phyloP scores from a whole-genome alignment of 2,113 vertebrate species.

The Microcebus tavaratra region DNA sequence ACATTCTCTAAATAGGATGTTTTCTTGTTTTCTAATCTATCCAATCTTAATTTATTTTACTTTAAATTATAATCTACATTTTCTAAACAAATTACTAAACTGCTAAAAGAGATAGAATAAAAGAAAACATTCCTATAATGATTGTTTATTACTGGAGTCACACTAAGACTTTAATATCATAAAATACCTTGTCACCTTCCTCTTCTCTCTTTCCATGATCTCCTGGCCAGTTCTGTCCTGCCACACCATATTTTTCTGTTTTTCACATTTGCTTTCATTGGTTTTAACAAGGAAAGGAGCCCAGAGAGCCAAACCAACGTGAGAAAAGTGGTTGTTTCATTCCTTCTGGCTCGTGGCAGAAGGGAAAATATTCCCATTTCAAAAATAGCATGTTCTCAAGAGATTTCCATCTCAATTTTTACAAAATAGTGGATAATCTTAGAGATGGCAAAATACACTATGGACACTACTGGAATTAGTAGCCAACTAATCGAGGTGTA shows the following conservation, averaged over 20 bases:
- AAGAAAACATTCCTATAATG: not conserved
- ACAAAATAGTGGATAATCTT: slow-evolving; percentile 41
- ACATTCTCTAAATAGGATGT: slow-evolving; percentile 34
- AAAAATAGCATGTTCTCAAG: slow-evolving; percentile 65
- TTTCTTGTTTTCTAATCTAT: slow-evolving; percentile 50
- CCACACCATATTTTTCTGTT: slow-evolving; percentile 60
- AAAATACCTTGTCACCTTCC: slow-evolving; percentile 16
- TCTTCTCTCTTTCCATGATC: slow-evolving; percentile 28
- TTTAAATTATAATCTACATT: slow-evolving; percentile 26
- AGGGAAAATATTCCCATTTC: slow-evolving; percentile 67
- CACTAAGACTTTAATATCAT: slow-evolving; percentile 28
- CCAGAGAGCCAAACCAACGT: slow-evolving; percentile 51
- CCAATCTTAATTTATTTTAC: slow-evolving; percentile 42
- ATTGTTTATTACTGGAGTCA: not conserved
- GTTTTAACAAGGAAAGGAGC: slow-evolving; percentile 62
- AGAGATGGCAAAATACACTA: slow-evolving; percentile 55
- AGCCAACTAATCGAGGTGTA: slow-evolving; percentile 23
- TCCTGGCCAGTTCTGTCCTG: slow-evolving; percentile 15
- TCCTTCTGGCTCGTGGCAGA: slow-evolving; percentile 53
- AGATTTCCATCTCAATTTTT: slow-evolving; percentile 63
- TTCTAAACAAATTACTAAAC: slow-evolving; percentile 50
- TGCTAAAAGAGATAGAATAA: slow-evolving; percentile 6
- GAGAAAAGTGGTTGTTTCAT: slow-evolving; percentile 59
- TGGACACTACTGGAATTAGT: slow-evolving; percentile 42
- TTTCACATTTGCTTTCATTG: slow-evolving; percentile 59